Evolutionary conservation across 2,797 vertebrate species (phyloP), one percentile per base, ranked within the genome.

Genomic region (Betta splendens): DNA sequence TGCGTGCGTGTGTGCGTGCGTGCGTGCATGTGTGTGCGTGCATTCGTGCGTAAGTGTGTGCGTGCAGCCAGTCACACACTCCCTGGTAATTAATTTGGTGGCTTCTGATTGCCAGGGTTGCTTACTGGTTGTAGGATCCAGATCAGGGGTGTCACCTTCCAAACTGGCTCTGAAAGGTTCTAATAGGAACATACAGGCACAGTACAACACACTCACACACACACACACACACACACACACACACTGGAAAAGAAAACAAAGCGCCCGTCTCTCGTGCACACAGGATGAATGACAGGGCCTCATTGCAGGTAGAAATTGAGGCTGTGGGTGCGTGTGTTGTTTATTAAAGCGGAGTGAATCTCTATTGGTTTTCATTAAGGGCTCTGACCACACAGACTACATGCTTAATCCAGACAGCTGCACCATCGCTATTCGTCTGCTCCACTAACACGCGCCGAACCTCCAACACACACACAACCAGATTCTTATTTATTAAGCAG

Each of bases 261-360:
- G 10, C 26, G 10, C 16, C 16, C 39, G 13, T 28, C 42, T 10
- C 28, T 29, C 28, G 59, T n/a, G 56, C 0, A 45, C 10, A 3
- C 32, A 15, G 6, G 3, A 18, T 75, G 94, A 98, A 92, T 93
- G 96, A 97, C 93, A 81, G 90, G 88, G 89, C 74, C 93, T 88
- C 94, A 97, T 96, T 98, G 94, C 94, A 90, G 93, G 93, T 92
- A 94, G 97, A 98, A 97, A 98, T 98, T 98, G 97, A 93, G 92
- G 89, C 90, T 91, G 93, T 94, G 93, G 93, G 94, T 94, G 94
- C 89, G 93, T 94, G 93, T 95, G 95, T 94, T 94, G 91, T 94
- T 97, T 95, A 98, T 98, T 99, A 98, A 96, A 94, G 95, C 88
- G 88, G 93, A 93, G 94, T 95, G 95, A 96, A 96, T 95, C 95